phyloP scores from a whole-genome alignment of 2,113 vertebrate species.

The Salminus brasiliensis region DNA sequence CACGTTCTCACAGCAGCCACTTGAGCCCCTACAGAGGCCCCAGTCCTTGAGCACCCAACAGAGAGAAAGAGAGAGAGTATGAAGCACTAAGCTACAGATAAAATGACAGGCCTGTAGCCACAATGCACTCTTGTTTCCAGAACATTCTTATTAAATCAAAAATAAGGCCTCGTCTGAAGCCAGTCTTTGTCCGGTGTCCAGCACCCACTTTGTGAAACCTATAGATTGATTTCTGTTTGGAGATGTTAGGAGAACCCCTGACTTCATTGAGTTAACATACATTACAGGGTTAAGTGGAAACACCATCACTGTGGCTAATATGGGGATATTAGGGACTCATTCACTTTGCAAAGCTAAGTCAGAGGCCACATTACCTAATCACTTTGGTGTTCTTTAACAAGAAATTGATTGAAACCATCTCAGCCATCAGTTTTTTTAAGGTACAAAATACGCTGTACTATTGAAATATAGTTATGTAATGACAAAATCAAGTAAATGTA shows the following conservation, averaged over 20 bases:
- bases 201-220: constrained; percentile 53
- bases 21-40: constrained; percentile 44
- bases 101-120: constrained; percentile 55
- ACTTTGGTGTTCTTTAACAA: background rate
- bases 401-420: background rate
- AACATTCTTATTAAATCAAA: constrained; percentile 72
- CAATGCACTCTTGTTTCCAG: constrained; percentile 68
- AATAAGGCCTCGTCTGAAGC: constrained; percentile 61
- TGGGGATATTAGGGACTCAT: constrained; percentile 68
- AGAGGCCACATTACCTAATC: background rate
- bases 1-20: constrained; percentile 38
- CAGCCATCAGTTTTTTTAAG: background rate
- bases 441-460: too few species aligned
- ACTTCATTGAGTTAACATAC: constrained; percentile 73
- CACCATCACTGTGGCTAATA: constrained; percentile 68
- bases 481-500: too few species aligned
- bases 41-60: constrained; percentile 28
- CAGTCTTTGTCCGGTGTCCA: constrained; percentile 62
- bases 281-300: constrained; percentile 76
- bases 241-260: constrained; percentile 71
- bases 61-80: constrained; percentile 15
- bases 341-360: background rate
- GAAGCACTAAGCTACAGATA: constrained; percentile 32
- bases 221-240: constrained; percentile 1
- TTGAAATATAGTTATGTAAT: too few species aligned